These are phyloP conservation scores for Eupithecia centaureata DNA, from an alignment of 2,888 invertebrate genomes.

Conservation along the genomic window DNA sequence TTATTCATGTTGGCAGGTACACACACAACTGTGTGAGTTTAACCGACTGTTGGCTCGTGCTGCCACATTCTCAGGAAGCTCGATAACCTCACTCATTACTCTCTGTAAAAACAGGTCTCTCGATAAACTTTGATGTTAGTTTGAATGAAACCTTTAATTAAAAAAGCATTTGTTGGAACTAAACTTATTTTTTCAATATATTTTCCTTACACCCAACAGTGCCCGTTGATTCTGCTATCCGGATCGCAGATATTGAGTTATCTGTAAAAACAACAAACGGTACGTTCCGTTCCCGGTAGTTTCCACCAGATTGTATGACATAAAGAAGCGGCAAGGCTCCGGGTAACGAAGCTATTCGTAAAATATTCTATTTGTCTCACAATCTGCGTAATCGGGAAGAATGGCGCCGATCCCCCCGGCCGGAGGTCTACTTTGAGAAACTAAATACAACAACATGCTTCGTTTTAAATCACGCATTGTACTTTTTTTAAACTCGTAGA, in stretches of 20 bases:
- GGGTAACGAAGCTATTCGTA: neutral
- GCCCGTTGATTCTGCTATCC: neutral
- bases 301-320: neutral
- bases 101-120: too few species aligned
- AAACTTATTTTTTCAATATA: neutral
- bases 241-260: neutral
- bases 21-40: neutral
- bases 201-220: neutral
- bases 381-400: neutral
- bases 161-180: neutral
- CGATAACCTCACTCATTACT: neutral
- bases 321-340: neutral
- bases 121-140: too few species aligned
- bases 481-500: too few species aligned
- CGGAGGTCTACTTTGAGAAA: neutral
- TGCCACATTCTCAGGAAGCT: neutral
- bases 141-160: too few species aligned
- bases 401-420: neutral
- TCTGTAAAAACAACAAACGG: neutral
- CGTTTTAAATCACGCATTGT: neutral
- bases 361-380: neutral
- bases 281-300: neutral
- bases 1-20: neutral
- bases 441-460: neutral
- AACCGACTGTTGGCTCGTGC: neutral